These are phyloP conservation scores for Caenorhabditis sp. DNA, from an alignment of 2,888 invertebrate species.

Conservation along the genomic window DNA sequence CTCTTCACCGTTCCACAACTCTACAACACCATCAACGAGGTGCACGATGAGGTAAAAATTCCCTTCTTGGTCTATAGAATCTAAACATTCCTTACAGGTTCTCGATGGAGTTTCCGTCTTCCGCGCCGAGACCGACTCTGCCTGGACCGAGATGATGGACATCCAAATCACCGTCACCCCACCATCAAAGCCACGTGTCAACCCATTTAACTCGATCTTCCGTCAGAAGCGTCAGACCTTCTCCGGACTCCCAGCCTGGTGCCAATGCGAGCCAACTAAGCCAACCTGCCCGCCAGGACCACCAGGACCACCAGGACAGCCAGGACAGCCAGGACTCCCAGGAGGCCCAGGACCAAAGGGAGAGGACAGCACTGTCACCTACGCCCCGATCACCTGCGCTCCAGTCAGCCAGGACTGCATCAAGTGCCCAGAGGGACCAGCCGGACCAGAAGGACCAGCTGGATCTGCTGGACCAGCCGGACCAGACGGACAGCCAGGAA, in stretches of 20 bases:
- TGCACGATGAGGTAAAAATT: conserved; percentile 62
- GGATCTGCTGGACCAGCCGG: conserved; percentile 71
- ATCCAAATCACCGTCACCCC: conserved; percentile 77
- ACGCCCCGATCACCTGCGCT: conserved; percentile 72
- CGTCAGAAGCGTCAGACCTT: conserved; percentile 73
- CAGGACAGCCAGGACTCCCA: conserved; percentile 65
- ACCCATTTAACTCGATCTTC: conserved; percentile 76
- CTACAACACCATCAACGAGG: conserved; percentile 74
- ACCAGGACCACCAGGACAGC: conserved; percentile 69
- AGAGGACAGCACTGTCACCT: conserved; percentile 68
- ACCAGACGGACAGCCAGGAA: conserved; percentile 70
- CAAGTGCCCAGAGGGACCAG: conserved; percentile 74
- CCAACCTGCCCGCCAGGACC: conserved; percentile 71
- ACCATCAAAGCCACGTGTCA: conserved; percentile 72
- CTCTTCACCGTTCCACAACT: conserved; percentile 74
- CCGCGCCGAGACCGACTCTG: conserved; percentile 78
- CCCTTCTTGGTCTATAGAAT: background rate
- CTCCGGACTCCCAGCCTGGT: conserved; percentile 75
- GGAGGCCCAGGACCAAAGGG: conserved; percentile 69
- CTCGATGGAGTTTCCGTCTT: conserved; percentile 74
- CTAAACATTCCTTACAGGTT: conserved; percentile 41
- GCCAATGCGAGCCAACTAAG: conserved; percentile 76
- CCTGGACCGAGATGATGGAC: conserved; percentile 78
- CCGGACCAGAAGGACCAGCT: conserved; percentile 70
- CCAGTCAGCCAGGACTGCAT: conserved; percentile 67